Conservation (phyloP, 2,113 vertebrate genomes). For the Pangasianodon hypophthalmus region DNA sequence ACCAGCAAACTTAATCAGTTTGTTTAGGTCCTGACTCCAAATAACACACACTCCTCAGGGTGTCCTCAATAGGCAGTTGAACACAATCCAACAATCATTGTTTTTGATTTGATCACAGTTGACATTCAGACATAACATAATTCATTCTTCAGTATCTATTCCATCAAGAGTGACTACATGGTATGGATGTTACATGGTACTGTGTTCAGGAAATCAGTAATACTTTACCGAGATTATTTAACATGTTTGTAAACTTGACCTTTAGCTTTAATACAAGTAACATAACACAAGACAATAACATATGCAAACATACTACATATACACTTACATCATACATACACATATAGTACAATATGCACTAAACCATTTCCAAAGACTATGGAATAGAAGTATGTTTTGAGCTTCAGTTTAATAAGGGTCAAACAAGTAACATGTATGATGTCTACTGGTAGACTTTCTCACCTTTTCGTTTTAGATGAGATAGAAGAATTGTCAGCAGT, state of each 20-base stretch:
- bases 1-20: conserved; percentile 95
- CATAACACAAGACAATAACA: not conserved
- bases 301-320: too few relatives aligned
- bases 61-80: not conserved
- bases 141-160: not conserved
- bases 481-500: not conserved
- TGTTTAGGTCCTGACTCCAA: conserved; percentile 80
- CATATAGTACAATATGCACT: not conserved
- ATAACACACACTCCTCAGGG: conserved; percentile 47
- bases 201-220: not conserved
- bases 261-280: not conserved
- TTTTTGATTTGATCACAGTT: conserved; percentile 61
- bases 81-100: conserved; percentile 21
- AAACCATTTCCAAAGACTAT: not conserved
- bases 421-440: not conserved
- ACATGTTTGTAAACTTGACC: not conserved
- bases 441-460: too few relatives aligned
- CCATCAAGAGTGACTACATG: not conserved
- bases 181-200: not conserved
- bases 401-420: too few relatives aligned
- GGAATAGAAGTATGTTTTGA: too few relatives aligned
- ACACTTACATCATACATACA: not conserved
- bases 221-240: not conserved
- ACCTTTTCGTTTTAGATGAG: too few relatives aligned
- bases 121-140: not conserved